phyloP scores from a whole-genome alignment of 2,113 vertebrate species.

The Hystrix cristata region DNA sequence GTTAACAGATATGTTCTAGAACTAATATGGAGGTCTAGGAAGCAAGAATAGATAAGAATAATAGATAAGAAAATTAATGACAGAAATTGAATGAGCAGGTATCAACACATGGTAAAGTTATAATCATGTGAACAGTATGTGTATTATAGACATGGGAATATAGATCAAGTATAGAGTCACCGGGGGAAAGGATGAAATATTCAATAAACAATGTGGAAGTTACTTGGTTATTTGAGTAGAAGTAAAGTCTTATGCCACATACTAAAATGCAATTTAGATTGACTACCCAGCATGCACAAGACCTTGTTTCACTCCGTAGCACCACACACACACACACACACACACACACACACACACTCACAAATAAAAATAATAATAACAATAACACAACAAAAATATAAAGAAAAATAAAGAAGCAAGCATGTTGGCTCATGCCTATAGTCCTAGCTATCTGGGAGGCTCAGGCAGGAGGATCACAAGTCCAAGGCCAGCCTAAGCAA shows the following conservation, averaged over 20 bases:
- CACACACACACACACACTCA: background rate
- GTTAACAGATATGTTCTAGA: slow-evolving; percentile 23
- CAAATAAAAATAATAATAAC: background rate
- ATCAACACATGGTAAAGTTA: background rate
- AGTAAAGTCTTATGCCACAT: background rate
- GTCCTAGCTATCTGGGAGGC: background rate
- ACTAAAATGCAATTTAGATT: background rate
- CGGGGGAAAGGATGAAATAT: background rate
- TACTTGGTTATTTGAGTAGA: background rate
- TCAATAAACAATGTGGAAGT: background rate
- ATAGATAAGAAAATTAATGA: background rate
- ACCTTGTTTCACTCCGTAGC: background rate
- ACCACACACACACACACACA: background rate
- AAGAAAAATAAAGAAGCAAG: background rate
- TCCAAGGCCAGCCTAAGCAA: background rate
- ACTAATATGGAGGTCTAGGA: background rate
- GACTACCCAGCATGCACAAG: background rate
- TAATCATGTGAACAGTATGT: background rate
- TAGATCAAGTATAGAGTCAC: background rate
- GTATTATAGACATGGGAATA: background rate
- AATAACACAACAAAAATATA: background rate
- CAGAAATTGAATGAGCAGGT: background rate
- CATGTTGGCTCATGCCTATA: background rate
- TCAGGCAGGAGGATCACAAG: background rate
- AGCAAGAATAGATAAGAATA: slow-evolving; percentile 3